These are phyloP conservation scores for Rosalia funebris DNA, from an alignment of 2,888 invertebrate species.

Conservation along the genomic window DNA sequence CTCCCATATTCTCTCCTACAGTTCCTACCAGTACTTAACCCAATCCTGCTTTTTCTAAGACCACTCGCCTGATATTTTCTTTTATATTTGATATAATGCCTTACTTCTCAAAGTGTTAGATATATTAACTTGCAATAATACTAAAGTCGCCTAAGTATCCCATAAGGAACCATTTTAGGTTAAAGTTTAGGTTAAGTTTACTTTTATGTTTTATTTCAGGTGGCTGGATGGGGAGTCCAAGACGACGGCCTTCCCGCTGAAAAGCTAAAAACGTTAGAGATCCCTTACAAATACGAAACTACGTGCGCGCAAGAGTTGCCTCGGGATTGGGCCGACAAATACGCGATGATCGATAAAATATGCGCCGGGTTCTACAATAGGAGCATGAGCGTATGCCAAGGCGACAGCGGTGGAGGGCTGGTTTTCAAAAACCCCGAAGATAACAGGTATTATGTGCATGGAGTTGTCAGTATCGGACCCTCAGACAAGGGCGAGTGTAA, in stretches of 20 bases:
- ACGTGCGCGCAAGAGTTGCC: constrained; percentile 36
- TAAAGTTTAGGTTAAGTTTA: too few relatives aligned
- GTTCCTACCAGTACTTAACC: too few relatives aligned
- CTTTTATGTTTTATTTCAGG: too few relatives aligned
- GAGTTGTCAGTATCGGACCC: constrained; percentile 38
- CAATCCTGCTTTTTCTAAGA: too few relatives aligned
- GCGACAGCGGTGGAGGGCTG: constrained; percentile 40
- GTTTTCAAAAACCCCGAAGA: constrained; percentile 36
- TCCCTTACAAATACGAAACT: constrained; percentile 36
- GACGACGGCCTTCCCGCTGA: constrained; percentile 32
- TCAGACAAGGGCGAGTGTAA: constrained; percentile 29
- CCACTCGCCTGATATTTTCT: too few relatives aligned
- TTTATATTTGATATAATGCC: too few relatives aligned
- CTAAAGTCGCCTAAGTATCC: too few relatives aligned
- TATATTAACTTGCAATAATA: too few relatives aligned
- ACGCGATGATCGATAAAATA: constrained; percentile 38
- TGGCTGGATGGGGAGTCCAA: constrained; percentile 38
- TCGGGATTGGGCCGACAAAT: constrained; percentile 33
- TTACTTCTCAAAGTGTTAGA: too few relatives aligned
- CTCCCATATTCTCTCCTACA: too few relatives aligned
- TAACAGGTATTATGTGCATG: constrained; percentile 40
- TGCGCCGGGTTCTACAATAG: constrained; percentile 34
- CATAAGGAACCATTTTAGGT: too few relatives aligned
- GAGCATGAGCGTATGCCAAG: constrained; percentile 36
- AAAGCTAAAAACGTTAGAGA: constrained; percentile 29